Conservation (phyloP, 1,140 invertebrate genomes). For the Uloborus diversus region DNA sequence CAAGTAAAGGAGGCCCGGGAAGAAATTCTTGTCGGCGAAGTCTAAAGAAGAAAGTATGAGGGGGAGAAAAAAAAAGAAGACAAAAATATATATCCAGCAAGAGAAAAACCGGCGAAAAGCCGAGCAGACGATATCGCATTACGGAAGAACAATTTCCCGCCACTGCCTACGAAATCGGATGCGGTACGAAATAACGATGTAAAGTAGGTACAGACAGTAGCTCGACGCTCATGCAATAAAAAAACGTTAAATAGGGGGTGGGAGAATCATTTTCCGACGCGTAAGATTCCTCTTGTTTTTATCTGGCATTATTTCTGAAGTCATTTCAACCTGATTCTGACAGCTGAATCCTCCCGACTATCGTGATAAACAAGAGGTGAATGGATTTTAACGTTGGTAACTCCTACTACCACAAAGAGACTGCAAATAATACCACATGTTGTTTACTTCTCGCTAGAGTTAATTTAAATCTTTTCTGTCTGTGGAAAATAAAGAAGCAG, state of each 20-base stretch:
- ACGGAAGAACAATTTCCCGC: neutral
- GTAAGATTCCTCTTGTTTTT: neutral
- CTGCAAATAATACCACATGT: no score
- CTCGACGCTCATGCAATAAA: neutral
- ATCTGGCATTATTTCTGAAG: no score
- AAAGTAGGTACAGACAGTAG: conserved; percentile 49
- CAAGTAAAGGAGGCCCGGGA: neutral
- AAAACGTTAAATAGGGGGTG: neutral
- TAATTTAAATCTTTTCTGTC: no score
- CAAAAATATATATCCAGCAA: no score
- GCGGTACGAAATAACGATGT: conserved; percentile 29
- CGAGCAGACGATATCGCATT: neutral
- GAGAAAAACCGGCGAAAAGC: neutral
- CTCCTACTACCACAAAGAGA: no score
- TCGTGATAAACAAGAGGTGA: no score
- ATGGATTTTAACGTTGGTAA: no score
- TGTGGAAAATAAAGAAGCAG: no score
- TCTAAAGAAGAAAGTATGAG: neutral
- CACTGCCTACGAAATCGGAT: conserved; percentile 16
- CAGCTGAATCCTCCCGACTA: no score
- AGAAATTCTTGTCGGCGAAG: neutral
- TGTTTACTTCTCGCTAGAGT: no score
- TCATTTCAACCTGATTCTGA: no score
- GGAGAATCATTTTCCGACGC: neutral
- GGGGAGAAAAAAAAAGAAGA: no score